Percentiles rank a stretch among this genome's conserved stretches.
phyloP scores from a whole-genome alignment of 2,113 vertebrate species.

The Gopherus evgoodei region DNA sequence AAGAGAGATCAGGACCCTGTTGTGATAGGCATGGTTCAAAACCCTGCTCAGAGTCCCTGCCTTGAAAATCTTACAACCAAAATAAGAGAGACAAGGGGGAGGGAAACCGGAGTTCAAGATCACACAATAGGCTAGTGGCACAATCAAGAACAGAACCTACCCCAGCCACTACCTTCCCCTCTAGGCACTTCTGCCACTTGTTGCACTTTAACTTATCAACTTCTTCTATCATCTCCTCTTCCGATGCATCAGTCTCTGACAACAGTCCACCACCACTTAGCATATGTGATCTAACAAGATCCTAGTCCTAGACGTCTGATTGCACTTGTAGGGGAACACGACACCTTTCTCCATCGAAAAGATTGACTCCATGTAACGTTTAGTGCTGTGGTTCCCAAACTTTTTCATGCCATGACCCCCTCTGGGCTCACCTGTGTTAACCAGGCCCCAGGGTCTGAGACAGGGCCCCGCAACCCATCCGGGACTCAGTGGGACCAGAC shows the following conservation, averaged over 20 bases:
- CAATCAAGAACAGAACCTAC: neutral
- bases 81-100: neutral
- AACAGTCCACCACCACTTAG: neutral
- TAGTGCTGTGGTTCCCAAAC: no score
- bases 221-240: slow-evolving; percentile 38
- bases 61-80: neutral
- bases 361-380: neutral
- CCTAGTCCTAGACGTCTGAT: neutral
- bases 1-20: neutral
- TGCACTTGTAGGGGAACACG: fast-evolving
- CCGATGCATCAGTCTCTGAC: neutral
- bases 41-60: neutral
- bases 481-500: no score
- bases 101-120: neutral
- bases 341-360: neutral
- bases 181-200: neutral
- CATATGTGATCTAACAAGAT: neutral
- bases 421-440: no score
- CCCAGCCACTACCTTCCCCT: neutral
- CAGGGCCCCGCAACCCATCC: no score
- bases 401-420: no score
- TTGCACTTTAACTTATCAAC: neutral
- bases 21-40: neutral
- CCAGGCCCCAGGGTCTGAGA: no score
- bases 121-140: neutral